Evolutionary conservation across 1,140 invertebrate species (phyloP).

Genomic region (Glossosoma conforme): DNA sequence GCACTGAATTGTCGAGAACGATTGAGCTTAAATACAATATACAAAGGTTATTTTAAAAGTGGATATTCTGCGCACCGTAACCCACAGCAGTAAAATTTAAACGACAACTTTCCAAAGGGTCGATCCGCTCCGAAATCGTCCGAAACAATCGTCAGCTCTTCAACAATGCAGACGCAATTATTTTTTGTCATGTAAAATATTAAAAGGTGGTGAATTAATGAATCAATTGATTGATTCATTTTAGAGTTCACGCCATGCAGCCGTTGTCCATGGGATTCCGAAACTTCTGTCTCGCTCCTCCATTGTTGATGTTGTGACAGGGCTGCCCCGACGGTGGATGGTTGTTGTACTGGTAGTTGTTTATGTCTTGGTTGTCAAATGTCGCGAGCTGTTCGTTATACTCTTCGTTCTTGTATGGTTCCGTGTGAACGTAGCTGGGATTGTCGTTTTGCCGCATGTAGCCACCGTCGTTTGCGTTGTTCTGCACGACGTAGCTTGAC

Average conservation of each 20-base stretch:
- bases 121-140: too few relatives aligned
- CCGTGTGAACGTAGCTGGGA: conserved; percentile 34
- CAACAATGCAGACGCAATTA: not conserved
- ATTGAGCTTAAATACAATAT: too few relatives aligned
- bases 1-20: too few relatives aligned
- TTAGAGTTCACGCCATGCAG: conserved; percentile 40
- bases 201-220: too few relatives aligned
- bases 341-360: conserved; percentile 36
- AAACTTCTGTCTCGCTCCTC: conserved; percentile 41
- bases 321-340: conserved; percentile 35
- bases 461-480: conserved; percentile 43
- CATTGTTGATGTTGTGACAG: conserved; percentile 36
- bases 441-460: conserved; percentile 41
- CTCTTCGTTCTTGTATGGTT: conserved; percentile 38
- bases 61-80: not conserved
- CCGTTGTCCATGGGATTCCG: conserved; percentile 46
- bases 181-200: conserved; percentile 1
- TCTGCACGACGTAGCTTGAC: conserved; percentile 19
- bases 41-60: not conserved
- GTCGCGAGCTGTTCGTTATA: conserved; percentile 39
- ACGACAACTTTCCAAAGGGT: too few relatives aligned
- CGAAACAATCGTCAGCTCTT: not conserved
- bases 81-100: too few relatives aligned
- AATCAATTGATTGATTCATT: not conserved
- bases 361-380: conserved; percentile 28